Evolutionary conservation across 2,113 vertebrate genomes (phyloP).

Genomic region (Charadrius vociferus): DNA sequence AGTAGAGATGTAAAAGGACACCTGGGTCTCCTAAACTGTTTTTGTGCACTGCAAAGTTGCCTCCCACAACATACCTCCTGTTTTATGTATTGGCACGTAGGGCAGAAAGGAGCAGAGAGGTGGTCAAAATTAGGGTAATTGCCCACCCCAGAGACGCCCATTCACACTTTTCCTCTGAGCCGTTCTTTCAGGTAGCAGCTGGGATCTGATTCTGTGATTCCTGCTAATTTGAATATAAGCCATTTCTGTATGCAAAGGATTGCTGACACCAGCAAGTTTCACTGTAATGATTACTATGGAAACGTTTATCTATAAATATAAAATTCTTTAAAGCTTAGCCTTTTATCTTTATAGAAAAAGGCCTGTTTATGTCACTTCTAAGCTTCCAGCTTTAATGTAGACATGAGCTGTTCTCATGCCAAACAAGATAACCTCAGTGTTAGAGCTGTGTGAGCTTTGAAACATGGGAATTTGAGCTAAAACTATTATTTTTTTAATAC

Average conservation of each 20-base stretch:
- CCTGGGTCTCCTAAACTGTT: neutral
- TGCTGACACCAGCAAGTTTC: conserved; percentile 82
- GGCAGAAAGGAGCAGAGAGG: neutral
- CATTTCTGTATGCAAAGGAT: conserved; percentile 72
- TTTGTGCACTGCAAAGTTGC: neutral
- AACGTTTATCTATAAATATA: conserved; percentile 85
- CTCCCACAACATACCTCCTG: accelerated
- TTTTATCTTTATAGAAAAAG: conserved; percentile 83
- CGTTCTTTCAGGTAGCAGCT: conserved; percentile 53
- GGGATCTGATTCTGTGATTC: conserved; percentile 60
- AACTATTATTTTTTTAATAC: conserved; percentile 74
- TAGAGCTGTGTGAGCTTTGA: conserved; percentile 67
- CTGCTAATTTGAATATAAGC: conserved; percentile 73
- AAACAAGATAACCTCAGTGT: conserved; percentile 77
- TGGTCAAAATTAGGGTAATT: neutral
- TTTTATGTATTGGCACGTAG: accelerated
- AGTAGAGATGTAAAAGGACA: neutral
- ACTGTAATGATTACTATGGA: conserved; percentile 80
- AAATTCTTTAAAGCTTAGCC: conserved; percentile 81
- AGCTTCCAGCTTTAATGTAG: conserved; percentile 80
- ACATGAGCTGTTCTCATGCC: conserved; percentile 76
- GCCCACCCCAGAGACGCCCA: neutral
- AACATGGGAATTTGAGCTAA: conserved; percentile 71
- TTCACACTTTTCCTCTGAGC: neutral
- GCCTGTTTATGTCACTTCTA: conserved; percentile 81